Conservation (phyloP, 35 echinoderm and acorn worm genomes). For the Lytechinus variegatus region DNA sequence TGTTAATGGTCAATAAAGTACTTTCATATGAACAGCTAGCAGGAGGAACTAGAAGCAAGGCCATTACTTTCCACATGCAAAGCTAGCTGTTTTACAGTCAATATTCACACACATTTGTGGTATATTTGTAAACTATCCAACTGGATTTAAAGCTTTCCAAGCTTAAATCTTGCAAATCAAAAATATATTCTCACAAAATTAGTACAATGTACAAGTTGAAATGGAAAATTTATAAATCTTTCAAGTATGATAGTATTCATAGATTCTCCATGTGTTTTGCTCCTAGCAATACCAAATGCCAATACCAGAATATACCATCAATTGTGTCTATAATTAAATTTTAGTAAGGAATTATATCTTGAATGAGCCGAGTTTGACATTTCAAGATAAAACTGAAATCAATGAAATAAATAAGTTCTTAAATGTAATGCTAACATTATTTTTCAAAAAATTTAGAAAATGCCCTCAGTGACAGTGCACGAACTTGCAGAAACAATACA, state of each 20-base stretch:
- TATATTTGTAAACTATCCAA: neutral
- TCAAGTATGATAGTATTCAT: neutral
- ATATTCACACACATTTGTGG: neutral
- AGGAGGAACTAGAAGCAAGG: neutral
- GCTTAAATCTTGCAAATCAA: neutral
- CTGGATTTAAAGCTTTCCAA: neutral
- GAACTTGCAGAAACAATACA: neutral
- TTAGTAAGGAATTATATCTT: neutral
- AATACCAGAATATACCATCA: too few species aligned
- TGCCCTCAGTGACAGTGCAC: too few species aligned
- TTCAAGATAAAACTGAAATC: too few species aligned
- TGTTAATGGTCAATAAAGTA: neutral
- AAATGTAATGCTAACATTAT: too few species aligned
- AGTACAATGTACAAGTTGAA: neutral
- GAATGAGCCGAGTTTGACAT: neutral
- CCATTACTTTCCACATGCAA: neutral
- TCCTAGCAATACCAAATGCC: neutral
- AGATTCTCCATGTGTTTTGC: neutral
- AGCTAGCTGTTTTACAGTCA: neutral
- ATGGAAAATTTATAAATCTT: neutral
- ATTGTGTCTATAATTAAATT: neutral
- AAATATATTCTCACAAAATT: neutral
- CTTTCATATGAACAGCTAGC: neutral
- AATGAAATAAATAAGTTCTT: too few species aligned
- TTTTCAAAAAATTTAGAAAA: too few species aligned